Evolutionary conservation across 2,797 vertebrate genomes (phyloP), one percentile per base, ranked within the genome.

Genomic region (Arctocebus calabarensis): DNA sequence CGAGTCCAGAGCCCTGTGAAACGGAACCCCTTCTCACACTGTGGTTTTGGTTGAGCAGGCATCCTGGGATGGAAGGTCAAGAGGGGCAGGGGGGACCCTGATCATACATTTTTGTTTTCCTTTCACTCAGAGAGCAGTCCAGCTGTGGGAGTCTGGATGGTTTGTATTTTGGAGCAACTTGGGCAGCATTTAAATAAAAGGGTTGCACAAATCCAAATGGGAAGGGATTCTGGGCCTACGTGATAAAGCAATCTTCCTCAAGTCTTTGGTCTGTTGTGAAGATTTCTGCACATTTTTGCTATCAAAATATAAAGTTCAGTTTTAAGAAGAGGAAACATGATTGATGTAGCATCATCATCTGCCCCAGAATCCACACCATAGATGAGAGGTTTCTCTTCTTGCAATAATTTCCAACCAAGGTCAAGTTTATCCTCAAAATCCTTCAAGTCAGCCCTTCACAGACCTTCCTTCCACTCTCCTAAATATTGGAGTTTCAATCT

Each of bases 271-370:
- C 43, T 34, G 17, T 5, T 22, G 64, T 34, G 17, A 94, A 82
- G 9, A 14, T 16, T 59, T 48, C 3, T 61, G 19, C 17, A 88
- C 20, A 13, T 61, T 27, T 87, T 71, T 52, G 7, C 9, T 74
- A 43, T 66, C 23, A 68, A 94, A 94, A 87, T 71, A 29, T 68
- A 52, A 75, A 85, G 40, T 79, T 29, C 9, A 32, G 20, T 34
- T 90, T 90, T 82, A 43, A 52, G 52, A 27, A 55, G 88, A 85
- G 4, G 45, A 95, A 94, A 88, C 25, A 78, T 5, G 27, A 32
- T 74, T 61, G 55, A 61, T 10, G 11, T 2, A 1, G 17, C 29
- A 23, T 64, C 27, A 71, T 37, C 1, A 0, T 52, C 27, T 22
- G 45, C 14, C 23, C 59, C 10, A 59, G 27, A 25, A 14, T 66